Conservation (phyloP, 1,140 invertebrate species). For the Copidosoma floridanum region DNA sequence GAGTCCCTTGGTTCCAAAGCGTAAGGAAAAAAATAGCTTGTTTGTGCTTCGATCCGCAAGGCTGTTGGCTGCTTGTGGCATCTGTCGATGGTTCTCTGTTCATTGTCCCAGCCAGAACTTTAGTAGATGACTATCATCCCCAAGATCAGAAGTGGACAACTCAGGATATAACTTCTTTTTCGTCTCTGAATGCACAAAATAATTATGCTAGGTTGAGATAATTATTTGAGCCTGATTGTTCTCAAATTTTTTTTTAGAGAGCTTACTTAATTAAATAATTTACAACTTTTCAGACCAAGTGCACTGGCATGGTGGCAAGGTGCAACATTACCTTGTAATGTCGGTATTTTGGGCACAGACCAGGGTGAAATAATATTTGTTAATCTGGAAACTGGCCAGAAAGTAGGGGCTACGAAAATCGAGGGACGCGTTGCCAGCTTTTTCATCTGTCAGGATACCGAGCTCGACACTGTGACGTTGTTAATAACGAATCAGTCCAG, state of each 20-base stretch:
- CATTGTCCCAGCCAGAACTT: constrained; percentile 62
- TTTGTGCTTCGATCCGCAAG: constrained; percentile 70
- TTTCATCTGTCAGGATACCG: constrained; percentile 68
- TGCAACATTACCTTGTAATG: constrained; percentile 58
- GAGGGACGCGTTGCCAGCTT: constrained; percentile 62
- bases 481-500: constrained; percentile 67
- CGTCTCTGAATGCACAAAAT: constrained; percentile 54
- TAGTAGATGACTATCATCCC: constrained; percentile 58
- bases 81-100: constrained; percentile 63
- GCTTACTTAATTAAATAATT: too few relatives aligned
- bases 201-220: constrained; percentile 56
- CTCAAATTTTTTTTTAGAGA: too few relatives aligned
- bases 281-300: constrained; percentile 48
- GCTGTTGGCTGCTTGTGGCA: constrained; percentile 66
- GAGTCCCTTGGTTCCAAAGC: constrained; percentile 67
- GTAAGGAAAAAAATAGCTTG: constrained; percentile 62
- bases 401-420: constrained; percentile 65
- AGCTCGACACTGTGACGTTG: constrained; percentile 65
- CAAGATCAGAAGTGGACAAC: constrained; percentile 63
- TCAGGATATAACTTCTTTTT: constrained; percentile 58
- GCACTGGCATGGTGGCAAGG: constrained; percentile 73
- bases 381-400: constrained; percentile 67
- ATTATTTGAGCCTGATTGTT: too few relatives aligned
- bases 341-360: constrained; percentile 71
- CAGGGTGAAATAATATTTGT: constrained; percentile 70